A percentile compares a stretch with the other conserved stretches of the same genome.
Evolutionary conservation across 2,797 vertebrate species (phyloP).

Genomic region (Brotula barbata): DNA sequence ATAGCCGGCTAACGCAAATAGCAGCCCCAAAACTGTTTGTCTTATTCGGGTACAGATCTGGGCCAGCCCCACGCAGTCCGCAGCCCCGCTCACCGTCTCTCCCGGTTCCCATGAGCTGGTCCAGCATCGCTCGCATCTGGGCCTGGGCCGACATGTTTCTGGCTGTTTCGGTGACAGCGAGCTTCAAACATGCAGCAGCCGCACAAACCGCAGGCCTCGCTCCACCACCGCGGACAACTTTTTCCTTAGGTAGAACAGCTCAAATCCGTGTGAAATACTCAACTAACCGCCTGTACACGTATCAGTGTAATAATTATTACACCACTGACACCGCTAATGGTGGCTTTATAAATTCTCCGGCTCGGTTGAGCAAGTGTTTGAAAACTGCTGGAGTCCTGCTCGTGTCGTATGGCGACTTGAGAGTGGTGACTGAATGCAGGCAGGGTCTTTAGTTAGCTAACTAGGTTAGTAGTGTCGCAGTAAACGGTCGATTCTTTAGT

Average conservation of each 20-base stretch:
- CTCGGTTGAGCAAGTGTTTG: conserved; percentile 57
- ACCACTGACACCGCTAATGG: conserved; percentile 21
- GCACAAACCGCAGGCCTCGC: conserved; percentile 60
- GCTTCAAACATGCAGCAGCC: conserved; percentile 65
- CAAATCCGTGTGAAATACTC: conserved; percentile 11
- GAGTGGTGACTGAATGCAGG: conserved; percentile 32
- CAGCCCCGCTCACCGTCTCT: conserved; percentile 88
- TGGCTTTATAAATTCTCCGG: conserved; percentile 48
- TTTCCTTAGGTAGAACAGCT: conserved; percentile 27
- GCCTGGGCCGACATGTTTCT: conserved; percentile 95
- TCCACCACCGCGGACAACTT: conserved; percentile 53
- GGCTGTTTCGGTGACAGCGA: conserved; percentile 24
- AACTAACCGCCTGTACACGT: background rate
- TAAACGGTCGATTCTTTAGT: conserved; percentile 1
- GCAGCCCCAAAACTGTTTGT: conserved; percentile 21
- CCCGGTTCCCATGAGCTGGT: conserved; percentile 97
- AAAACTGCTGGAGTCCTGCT: conserved; percentile 56
- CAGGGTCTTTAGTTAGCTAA: conserved; percentile 20
- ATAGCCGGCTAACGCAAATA: conserved; percentile 50
- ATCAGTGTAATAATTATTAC: background rate
- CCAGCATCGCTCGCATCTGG: conserved; percentile 98
- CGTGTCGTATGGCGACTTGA: conserved; percentile 40
- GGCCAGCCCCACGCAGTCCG: background rate
- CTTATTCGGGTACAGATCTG: background rate
- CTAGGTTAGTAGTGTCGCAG: conserved; percentile 7